Evolutionary conservation across 1,140 invertebrate genomes (phyloP).

Genomic region (Tyrophagus putrescentiae): DNA sequence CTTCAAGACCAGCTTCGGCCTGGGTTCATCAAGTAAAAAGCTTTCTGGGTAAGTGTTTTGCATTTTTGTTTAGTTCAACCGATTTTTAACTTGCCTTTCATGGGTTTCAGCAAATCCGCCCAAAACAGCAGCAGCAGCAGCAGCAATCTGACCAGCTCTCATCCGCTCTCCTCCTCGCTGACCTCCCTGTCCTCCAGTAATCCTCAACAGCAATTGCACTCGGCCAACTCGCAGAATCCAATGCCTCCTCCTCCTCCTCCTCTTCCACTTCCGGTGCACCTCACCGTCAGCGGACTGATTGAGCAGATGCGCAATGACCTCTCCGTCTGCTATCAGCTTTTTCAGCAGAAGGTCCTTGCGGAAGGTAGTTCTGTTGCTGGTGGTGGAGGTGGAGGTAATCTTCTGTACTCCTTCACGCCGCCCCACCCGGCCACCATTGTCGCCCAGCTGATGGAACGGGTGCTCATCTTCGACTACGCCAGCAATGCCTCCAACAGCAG

Average conservation of each 20-base stretch:
- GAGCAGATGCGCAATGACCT: constrained; percentile 16
- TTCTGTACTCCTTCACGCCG: constrained; percentile 63
- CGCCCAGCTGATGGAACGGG: constrained; percentile 76
- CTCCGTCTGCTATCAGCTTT: background rate
- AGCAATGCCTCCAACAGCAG: no score
- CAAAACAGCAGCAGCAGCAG: background rate
- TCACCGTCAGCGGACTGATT: background rate
- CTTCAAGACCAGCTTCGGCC: background rate
- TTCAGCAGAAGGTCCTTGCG: constrained; percentile 3
- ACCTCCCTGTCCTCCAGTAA: background rate
- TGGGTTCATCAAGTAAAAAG: no score
- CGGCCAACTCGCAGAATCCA: background rate
- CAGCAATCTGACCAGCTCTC: background rate
- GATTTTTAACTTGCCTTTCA: no score
- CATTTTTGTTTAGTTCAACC: no score
- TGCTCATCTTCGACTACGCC: constrained; percentile 53
- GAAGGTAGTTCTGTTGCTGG: constrained; percentile 27
- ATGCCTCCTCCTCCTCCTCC: background rate
- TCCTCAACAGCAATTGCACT: background rate
- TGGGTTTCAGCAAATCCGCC: no score
- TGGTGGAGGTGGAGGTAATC: no score
- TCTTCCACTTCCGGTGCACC: background rate
- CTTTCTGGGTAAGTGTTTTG: no score
- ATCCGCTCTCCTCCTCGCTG: background rate
- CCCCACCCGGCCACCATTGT: constrained; percentile 64